phyloP scores from a whole-genome alignment of 2,113 vertebrate genomes.

The Gobiocypris rarus region DNA sequence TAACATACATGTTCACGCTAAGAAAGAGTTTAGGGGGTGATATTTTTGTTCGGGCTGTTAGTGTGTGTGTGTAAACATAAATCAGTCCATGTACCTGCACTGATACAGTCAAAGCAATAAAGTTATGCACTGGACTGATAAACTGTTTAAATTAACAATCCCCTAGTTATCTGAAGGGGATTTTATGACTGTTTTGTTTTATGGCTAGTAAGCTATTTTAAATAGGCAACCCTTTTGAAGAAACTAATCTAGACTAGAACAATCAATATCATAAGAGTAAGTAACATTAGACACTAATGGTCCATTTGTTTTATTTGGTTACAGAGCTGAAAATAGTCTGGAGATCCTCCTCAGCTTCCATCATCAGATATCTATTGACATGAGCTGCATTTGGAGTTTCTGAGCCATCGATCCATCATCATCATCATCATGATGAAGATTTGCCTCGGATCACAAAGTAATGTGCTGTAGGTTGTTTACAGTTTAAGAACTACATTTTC shows the following conservation, averaged over 20 bases:
- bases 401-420: neutral
- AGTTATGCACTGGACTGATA: neutral
- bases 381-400: neutral
- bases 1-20: too few species aligned
- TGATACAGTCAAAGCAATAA: neutral
- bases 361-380: neutral
- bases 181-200: neutral
- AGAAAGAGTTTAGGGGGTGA: neutral
- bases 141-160: neutral
- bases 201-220: neutral
- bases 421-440: conserved; percentile 16
- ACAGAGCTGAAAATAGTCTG: conserved; percentile 2
- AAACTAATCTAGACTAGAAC: neutral
- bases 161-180: neutral
- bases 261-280: neutral
- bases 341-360: neutral
- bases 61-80: neutral
- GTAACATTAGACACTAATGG: neutral
- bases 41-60: neutral
- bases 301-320: neutral
- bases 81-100: neutral
- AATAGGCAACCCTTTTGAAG: neutral
- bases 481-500: too few species aligned
- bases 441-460: conserved; percentile 1
- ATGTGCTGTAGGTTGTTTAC: neutral